phyloP scores from a whole-genome alignment of 2,797 vertebrate genomes.

The Schizopygopsis pylzovi region DNA sequence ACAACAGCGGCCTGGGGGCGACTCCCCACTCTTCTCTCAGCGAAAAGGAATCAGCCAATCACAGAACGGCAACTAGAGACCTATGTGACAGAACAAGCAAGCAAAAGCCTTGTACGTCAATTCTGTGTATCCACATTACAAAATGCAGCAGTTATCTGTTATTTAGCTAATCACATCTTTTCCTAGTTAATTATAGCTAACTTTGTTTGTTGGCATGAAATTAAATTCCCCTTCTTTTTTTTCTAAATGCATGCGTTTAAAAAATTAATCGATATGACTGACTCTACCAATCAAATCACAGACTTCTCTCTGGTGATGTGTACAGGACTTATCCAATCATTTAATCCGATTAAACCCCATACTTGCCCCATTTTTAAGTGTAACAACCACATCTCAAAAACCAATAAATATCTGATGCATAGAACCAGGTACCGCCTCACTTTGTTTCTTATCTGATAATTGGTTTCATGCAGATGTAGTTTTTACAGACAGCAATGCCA shows the following conservation, averaged over 20 bases:
- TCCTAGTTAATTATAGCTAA: not conserved
- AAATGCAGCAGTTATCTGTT: conserved; percentile 27
- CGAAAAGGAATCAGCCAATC: conserved; percentile 53
- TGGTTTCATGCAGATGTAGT: not conserved
- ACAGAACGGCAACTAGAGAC: conserved; percentile 19
- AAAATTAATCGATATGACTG: not conserved
- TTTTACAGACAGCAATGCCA: not conserved
- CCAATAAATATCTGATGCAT: not conserved
- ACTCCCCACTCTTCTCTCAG: conserved; percentile 51
- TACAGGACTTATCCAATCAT: not conserved
- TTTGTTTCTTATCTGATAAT: not conserved
- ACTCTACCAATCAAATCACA: not conserved
- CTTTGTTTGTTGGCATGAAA: not conserved
- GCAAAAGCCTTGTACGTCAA: conserved; percentile 41
- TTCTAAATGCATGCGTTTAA: not conserved
- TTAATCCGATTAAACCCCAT: not conserved
- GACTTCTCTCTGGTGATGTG: not conserved
- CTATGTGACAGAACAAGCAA: conserved; percentile 33
- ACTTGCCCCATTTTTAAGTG: not conserved
- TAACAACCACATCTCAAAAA: not conserved
- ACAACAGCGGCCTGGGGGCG: conserved; percentile 64
- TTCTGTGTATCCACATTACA: conserved; percentile 12
- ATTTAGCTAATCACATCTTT: not conserved
- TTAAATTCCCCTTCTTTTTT: not conserved
- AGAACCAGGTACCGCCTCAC: not conserved